Base-by-base conservation (phyloP, 1,140 invertebrate genomes). In the Cyclina sinensis region DNA sequence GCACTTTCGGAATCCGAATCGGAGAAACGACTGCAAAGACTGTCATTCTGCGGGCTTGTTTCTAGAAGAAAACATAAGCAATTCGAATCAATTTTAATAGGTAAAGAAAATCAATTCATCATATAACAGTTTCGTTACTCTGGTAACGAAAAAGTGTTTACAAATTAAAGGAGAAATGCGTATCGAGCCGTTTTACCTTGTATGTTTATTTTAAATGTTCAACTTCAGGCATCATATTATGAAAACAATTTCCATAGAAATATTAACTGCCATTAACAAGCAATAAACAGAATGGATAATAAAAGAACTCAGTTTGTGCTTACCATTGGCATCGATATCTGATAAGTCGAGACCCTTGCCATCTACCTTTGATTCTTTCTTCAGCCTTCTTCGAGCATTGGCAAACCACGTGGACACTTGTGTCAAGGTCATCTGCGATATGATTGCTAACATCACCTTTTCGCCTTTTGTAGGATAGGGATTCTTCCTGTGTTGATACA, bases 391-490 rank as follows among this genome's bases (percentile, higher is more conserved):
- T 73, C 95, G 68, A 86, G 95, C 95, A 86, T 95, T 95, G 51
- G 95, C 95, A 83, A 95, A 95, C 95, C 95, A 95, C 80, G 95
- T 95, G 76, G 94, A 95, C 57, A 95, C 95, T 95, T 99, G 99
- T 9, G 99, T 99, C 68, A 99, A 96, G 46, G 99, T 99, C 99
- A 99, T 99, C 96, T 99, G 99, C 68, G 99, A 99, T 93, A 99
- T 98, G 93, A 99, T 99, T 46, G 99, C 99, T 92, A 99, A 96
- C 98, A 99, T 99, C 89, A 99, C 99, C 96, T 99, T 99, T 96
- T 99, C 99, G 30, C 98, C 99, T 96, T 99, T 99, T 48, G 99
- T 99, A 3, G 99, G 99, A 96, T 99, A 99, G 0, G 99, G 99
- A 96, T 99, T 99, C 96, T 99, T 99, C 96, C 99, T 98, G 96